Evolutionary conservation across 2,113 vertebrate genomes (phyloP), one percentile per base, ranked within the genome.

Genomic region (Platichthys stellatus): DNA sequence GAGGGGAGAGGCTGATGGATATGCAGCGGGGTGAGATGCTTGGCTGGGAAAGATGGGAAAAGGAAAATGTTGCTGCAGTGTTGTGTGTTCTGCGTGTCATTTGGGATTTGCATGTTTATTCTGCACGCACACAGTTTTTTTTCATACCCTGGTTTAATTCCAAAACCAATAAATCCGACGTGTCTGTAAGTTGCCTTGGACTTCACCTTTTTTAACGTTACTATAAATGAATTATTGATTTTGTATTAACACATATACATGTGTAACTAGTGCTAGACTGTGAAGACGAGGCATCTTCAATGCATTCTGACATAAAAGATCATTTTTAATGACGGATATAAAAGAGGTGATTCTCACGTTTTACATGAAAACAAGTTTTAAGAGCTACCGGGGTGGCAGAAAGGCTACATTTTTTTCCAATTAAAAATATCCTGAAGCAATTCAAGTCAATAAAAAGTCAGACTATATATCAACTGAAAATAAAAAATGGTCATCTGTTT

Each of bases 1-100:
- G 80, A 84, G 80, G 72, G 84, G 72, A 84, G 78, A 80, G 78
- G 68, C 74, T 83, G 87, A 86, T 84, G 82, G 84, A 91, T 88
- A 21, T 70, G 62, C 60, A 81, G 78, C 43, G 21, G 73, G 74
- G 74, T 61, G 43, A 78, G 69, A 81, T 75, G 84, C 75, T 86
- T 78, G 76, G 58, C 69, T 80, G 54, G 54, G 24, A 70, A 43
- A 43, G 2, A 43, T 3, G 40, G 40, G 80, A 60, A 78, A 31
- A 63, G 79, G 79, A 67, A 81, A 75, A 53, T 68, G 69, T 51
- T 83, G 76, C 79, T 53, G 72, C 35, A 51, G 47, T 51, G 47
- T 60, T 85, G 66, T 80, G 67, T 69, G 73, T 72, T 86, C 74
- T 82, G 74, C 5, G 70, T 78, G 68, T 60, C 87, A 67, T 72